phyloP scores from a whole-genome alignment of 2,797 vertebrate genomes.

The Leptatherina wallacei region DNA sequence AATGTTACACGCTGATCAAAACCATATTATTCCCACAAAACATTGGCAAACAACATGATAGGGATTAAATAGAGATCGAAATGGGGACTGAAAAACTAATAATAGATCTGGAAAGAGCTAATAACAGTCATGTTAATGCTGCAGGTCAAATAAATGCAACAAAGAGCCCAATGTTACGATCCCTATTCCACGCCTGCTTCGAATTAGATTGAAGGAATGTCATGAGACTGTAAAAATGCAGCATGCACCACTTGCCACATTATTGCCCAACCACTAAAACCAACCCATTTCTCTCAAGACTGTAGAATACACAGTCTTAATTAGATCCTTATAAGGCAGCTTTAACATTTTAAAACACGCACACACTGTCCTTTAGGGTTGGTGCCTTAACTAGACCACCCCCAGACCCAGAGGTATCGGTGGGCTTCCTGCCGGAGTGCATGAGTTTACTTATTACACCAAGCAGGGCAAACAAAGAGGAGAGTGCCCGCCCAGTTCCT shows the following conservation, averaged over 20 bases:
- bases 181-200: conserved; percentile 75
- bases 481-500: conserved; percentile 40
- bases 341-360: conserved; percentile 44
- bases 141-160: conserved; percentile 67
- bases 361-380: conserved; percentile 34
- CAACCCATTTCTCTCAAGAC: conserved; percentile 62
- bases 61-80: conserved; percentile 17
- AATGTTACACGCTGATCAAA: neutral
- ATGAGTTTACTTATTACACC: conserved; percentile 64
- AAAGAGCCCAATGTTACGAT: conserved; percentile 79
- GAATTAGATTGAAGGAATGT: conserved; percentile 81
- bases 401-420: conserved; percentile 41
- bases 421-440: conserved; percentile 56
- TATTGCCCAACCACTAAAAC: conserved; percentile 69
- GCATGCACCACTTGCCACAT: conserved; percentile 69
- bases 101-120: conserved; percentile 26
- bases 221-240: conserved; percentile 82
- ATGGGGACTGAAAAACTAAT: conserved; percentile 26
- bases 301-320: conserved; percentile 60
- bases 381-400: conserved; percentile 65
- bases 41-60: neutral
- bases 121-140: conserved; percentile 50
- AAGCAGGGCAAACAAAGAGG: conserved; percentile 43
- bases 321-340: conserved; percentile 60
- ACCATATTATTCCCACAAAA: conserved; percentile 1